A percentile compares a stretch with the other conserved stretches of the same genome.
Evolutionary conservation across 1,140 invertebrate genomes (phyloP).

Genomic region (Megathymus violae): DNA sequence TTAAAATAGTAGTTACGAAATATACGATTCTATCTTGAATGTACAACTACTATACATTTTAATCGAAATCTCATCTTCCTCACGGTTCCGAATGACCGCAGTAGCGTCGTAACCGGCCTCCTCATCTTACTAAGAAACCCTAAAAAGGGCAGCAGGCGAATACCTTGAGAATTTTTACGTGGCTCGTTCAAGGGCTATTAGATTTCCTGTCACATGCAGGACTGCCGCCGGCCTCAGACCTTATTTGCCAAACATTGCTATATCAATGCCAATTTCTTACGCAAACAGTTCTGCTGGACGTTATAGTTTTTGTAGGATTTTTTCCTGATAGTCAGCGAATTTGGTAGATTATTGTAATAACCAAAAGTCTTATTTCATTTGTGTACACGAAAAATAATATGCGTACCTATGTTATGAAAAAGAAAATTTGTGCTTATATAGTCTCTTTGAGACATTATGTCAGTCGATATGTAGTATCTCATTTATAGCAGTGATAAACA

Average conservation of each 20-base stretch:
- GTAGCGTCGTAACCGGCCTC: constrained; percentile 9
- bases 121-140: constrained; percentile 39
- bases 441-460: no score
- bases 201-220: constrained; percentile 72
- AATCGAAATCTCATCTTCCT: constrained; percentile 17
- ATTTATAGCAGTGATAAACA: no score
- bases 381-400: no score
- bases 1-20: no score
- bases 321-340: not conserved
- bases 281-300: constrained; percentile 65
- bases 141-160: constrained; percentile 52
- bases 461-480: no score
- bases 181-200: constrained; percentile 67
- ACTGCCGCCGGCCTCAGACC: constrained; percentile 50
- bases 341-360: constrained; percentile 1
- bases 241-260: constrained; percentile 70
- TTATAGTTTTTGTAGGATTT: constrained; percentile 54
- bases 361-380: constrained; percentile 4
- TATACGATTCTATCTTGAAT: not conserved
- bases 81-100: constrained; percentile 22
- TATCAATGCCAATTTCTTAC: constrained; percentile 65
- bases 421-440: no score
- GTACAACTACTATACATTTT: not conserved
- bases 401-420: no score
- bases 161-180: constrained; percentile 63